Conservation (phyloP, 2,113 vertebrate species). For the Psittacus erithacus region DNA sequence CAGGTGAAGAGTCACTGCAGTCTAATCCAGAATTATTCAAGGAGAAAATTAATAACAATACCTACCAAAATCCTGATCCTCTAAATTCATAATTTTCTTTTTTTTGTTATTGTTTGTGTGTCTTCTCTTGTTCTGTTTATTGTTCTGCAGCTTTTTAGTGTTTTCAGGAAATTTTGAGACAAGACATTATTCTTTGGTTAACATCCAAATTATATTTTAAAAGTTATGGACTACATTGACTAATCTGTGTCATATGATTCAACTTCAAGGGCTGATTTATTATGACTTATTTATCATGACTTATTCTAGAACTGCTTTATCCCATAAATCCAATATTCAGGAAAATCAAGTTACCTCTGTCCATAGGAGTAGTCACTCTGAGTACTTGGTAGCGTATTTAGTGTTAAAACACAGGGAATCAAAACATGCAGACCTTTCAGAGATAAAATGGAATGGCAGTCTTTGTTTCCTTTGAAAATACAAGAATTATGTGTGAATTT, state of each 20-base stretch:
- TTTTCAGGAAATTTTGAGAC: not conserved
- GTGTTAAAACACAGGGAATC: not conserved
- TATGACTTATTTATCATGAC: not conserved
- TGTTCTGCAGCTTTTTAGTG: not conserved
- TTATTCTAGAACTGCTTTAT: not conserved
- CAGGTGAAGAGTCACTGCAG: not conserved
- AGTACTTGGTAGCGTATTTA: not conserved
- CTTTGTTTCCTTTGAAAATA: not conserved
- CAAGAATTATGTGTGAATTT: not conserved
- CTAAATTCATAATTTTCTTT: not conserved
- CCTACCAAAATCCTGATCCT: not conserved
- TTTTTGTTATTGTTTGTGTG: not conserved
- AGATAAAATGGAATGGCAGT: not conserved
- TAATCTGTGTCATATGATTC: not conserved
- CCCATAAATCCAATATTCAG: not conserved
- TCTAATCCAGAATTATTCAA: not conserved
- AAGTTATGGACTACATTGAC: not conserved
- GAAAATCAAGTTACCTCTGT: not conserved
- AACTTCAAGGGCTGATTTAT: not conserved
- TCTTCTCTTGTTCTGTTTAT: not conserved
- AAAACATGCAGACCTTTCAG: not conserved
- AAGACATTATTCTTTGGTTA: not conserved
- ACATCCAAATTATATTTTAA: not conserved
- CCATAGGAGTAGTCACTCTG: not conserved
- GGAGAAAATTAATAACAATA: not conserved